phyloP scores from a whole-genome alignment of 2,113 vertebrate species.

The Engraulis encrasicolus region DNA sequence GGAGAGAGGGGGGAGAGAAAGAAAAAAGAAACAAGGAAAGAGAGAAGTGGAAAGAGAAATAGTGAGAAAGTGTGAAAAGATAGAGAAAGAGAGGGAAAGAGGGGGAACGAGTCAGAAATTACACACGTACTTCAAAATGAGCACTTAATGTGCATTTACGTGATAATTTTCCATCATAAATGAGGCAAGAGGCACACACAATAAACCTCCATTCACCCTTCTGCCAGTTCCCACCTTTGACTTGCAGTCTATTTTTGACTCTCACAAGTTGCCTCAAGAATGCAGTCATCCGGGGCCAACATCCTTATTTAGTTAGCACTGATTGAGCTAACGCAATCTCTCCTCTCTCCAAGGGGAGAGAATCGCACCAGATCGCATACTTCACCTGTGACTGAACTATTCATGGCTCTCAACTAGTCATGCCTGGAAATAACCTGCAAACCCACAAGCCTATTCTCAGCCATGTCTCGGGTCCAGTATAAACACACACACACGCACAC shows the following conservation, averaged over 20 bases:
- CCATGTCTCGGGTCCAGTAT: slow-evolving; percentile 49
- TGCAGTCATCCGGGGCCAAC: not conserved
- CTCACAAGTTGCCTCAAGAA: not conserved
- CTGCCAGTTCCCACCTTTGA: not conserved
- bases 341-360: too few species aligned
- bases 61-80: not conserved
- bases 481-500: slow-evolving; percentile 43
- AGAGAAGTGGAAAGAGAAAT: not conserved
- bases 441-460: slow-evolving; percentile 28
- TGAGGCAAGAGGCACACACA: not conserved
- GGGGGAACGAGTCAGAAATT: not conserved
- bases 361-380: not conserved
- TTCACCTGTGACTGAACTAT: slow-evolving; percentile 58
- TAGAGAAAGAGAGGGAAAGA: not conserved
- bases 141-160: not conserved
- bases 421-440: slow-evolving; percentile 44
- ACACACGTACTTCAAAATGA: not conserved
- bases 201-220: not conserved
- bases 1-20: too few species aligned
- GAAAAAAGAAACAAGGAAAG: not conserved
- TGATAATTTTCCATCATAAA: not conserved
- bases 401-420: slow-evolving; percentile 39
- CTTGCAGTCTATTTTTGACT: not conserved
- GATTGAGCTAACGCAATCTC: not conserved
- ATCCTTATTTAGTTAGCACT: not conserved